Base-by-base conservation (phyloP, 2,888 invertebrate genomes). In the Epinotia bilunana region DNA sequence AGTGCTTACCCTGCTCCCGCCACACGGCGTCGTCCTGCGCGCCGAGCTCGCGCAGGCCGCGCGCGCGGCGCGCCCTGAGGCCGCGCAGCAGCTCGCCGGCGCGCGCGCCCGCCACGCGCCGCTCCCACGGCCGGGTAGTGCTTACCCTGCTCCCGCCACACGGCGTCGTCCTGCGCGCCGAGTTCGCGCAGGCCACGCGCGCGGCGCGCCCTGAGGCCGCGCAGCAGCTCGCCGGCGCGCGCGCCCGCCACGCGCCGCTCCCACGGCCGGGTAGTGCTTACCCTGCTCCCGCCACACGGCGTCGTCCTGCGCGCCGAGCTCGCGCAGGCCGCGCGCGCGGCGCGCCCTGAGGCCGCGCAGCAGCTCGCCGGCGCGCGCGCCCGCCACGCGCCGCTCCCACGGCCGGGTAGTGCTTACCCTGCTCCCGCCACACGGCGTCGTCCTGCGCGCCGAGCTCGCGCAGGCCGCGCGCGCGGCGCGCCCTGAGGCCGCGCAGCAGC, bases 361-460 rank as follows among this genome's bases (percentile, higher is more conserved):
- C 72, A 96, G 95, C 87, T 96, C 95, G 2, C 95, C 95, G 0
- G 96, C 95, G 39, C 96, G 90, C 81, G 96, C 95, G 55, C 95
- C 96, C 78, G 95, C 95, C 83, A 96, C 94, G 79, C 95, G 95
- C 77, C 95, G 91, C 90, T 96, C 96, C 96, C 96, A 96, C 2
- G 20, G 2, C 33, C 33, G 0, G 33, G 33, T 33, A 33, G 39
- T 39, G 39, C 33, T 28, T 80, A 96, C 96, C 96, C 91, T 96
- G 96, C 84, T 96, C 96, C 80, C 80, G 95, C 93, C 28, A 93
- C 16, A 96, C 96, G 3, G 91, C 92, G 69, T 90, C 92, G 0
- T 89, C 95, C 63, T 91, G 90, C 63, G 95, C 95, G 72, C 94
- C 95, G 79, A 95, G 94, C 84, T 96, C 95, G 67, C 95, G 89